phyloP scores from a whole-genome alignment of 1,140 invertebrate species.

The Potamilus streckersoni region DNA sequence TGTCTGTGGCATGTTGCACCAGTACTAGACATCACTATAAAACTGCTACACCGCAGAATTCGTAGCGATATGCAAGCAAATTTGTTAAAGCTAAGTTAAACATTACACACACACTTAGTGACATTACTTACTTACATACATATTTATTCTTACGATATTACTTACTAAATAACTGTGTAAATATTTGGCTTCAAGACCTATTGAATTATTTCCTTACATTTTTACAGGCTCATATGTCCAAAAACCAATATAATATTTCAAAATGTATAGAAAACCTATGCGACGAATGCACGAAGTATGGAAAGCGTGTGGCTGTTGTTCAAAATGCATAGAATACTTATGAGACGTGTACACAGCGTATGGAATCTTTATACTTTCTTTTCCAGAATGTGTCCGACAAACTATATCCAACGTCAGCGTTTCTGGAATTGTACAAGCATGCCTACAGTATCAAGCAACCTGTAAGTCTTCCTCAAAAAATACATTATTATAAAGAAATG shows the following conservation, averaged over 20 bases:
- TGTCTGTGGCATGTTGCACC: no score
- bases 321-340: neutral
- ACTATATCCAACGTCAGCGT: slow-evolving; percentile 56
- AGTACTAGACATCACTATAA: no score
- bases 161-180: no score
- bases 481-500: neutral
- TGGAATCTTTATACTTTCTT: neutral
- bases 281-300: neutral
- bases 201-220: no score
- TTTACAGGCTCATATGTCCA: no score
- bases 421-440: slow-evolving; percentile 57
- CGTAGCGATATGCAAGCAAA: no score
- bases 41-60: no score
- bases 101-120: no score
- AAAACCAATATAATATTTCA: neutral
- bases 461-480: slow-evolving; percentile 30
- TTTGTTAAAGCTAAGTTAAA: no score
- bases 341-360: neutral
- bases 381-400: slow-evolving; percentile 55
- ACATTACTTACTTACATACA: no score
- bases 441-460: slow-evolving; percentile 55
- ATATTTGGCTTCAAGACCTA: no score
- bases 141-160: no score
- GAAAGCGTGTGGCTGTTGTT: neutral
- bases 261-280: neutral